Evolutionary conservation across 2,888 invertebrate species (phyloP), one percentile per base, ranked within the genome.

Genomic region (Dicranocentrus wangi): DNA sequence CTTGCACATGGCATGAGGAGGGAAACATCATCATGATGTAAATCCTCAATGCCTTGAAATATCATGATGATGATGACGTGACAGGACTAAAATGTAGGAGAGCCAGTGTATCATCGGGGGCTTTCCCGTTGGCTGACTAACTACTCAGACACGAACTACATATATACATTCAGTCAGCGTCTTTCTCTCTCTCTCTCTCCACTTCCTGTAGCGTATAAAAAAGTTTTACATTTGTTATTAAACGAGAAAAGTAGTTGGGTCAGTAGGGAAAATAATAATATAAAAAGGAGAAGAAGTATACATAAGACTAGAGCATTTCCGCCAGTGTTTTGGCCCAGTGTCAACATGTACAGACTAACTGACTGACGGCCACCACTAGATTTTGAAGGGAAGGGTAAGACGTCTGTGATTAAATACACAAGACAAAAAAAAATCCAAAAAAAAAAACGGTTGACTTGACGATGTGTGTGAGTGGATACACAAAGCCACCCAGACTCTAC

Each of bases 291-390:
- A 47, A 47, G n/a, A 47, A 47, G 47, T n/a, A 13, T 13, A 39
- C 13, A 39, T 8, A 25, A 73, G 75, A 75, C 43, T 81, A 70
- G 81, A 75, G 43, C 75, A 75, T 81, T 81, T 81, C 75, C 75
- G 68, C 69, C 75, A 70, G 15, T 75, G 23, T 63, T 72, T 75
- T 81, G 81, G 81, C 75, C 58, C 70, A 19, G 21, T 53, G 25
- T 81, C 81, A 81, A 75, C 39, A 61, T 42, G 28, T 21, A 21
- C 5, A 47, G 47, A 10, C 53, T 27, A 42, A 66, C 66, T 32
- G 27, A 47, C 66, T 51, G 47, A 68, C 17, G 65, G 47, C 23
- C 66, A 47, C 32, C 7, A 15, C 2, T 21, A 8, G 28, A 27
- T 60, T 27, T 47, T 47, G 47, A n/a, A n/a, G 15, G n/a, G 47